Base-by-base conservation (phyloP, 2,888 invertebrate species). In the Aspidapion aeneum region DNA sequence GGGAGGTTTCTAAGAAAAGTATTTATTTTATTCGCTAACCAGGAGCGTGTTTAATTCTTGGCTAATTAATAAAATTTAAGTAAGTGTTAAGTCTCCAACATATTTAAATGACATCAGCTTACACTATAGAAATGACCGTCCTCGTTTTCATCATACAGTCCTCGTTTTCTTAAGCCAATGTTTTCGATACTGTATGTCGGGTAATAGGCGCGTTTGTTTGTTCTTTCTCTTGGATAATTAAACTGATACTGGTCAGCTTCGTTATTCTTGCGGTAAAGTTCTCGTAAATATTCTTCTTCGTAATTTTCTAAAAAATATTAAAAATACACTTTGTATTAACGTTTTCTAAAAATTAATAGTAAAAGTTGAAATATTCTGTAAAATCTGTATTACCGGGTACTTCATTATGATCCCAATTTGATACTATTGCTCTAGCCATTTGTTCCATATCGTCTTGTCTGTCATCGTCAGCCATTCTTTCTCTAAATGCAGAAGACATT, bases 401-500 rank as follows among this genome's bases (percentile, higher is more conserved):
- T 19, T 72, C 74, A 63, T 74, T 74, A 21, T 67, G 73, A 48
- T 75, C 77, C 49, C 74, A 62, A 51, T 75, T 75, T 48, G 65
- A 66, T 49, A 78, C 68, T 18, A 77, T 69, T 54, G 73, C 70
- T 60, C 78, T 74, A 19, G 74, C 74, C 57, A 79, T 63, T 63
- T 77, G 75, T 66, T 77, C 71, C 63, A 77, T 64, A 72, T 77
- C 75, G 61, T 72, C 75, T 65, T 79, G 82, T 69, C 82, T 83
- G 71, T 85, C 84, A 71, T 84, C 84, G 18, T 83, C 82, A 12
- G 35, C 35, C 78, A 83, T 70, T 21, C 79, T 73, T 69, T 86
- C 86, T 68, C 86, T 82, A 67, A 86, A 87, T 1, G 83, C 75
- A 58, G 85, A 84, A 19, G 83, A 80, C 61, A 83, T 78, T 66